Evolutionary conservation across 2,888 invertebrate species (phyloP).

Genomic region (Trissolcus japonicus): DNA sequence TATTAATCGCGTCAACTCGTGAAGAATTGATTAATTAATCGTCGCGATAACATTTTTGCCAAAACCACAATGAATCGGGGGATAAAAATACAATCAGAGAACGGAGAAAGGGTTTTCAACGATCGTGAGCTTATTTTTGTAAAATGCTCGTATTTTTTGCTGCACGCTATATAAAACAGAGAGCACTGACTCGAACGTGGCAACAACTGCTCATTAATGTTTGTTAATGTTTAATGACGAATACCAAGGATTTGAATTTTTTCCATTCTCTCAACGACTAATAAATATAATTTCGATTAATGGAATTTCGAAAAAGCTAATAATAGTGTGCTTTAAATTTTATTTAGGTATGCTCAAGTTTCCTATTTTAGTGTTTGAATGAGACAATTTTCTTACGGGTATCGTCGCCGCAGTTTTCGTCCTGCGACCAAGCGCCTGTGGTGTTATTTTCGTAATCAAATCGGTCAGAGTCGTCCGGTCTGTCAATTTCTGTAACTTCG

Average conservation of each 20-base stretch:
- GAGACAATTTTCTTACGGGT: slow-evolving; percentile 49
- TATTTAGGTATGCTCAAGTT: too few relatives aligned
- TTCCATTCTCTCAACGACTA: slow-evolving; percentile 1
- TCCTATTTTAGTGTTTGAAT: too few relatives aligned
- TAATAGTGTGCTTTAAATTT: too few relatives aligned
- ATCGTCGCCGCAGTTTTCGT: slow-evolving; percentile 60
- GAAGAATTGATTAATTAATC: slow-evolving; percentile 13
- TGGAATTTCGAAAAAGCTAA: too few relatives aligned
- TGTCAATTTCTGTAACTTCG: slow-evolving; percentile 62
- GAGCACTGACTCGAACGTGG: background rate
- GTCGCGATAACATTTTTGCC: background rate
- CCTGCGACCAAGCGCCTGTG: slow-evolving; percentile 52
- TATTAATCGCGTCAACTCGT: slow-evolving; percentile 11
- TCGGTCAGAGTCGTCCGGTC: slow-evolving; percentile 61
- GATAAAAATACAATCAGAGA: background rate
- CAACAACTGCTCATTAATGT: slow-evolving; percentile 18
- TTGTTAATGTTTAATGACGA: slow-evolving; percentile 16
- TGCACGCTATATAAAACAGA: background rate
- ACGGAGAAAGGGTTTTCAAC: background rate
- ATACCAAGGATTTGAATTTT: slow-evolving; percentile 11
- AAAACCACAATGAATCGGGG: background rate
- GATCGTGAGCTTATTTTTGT: slow-evolving; percentile 1
- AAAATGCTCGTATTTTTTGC: slow-evolving; percentile 1
- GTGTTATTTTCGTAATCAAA: slow-evolving; percentile 60
- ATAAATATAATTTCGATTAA: slow-evolving; percentile 1